These are phyloP conservation scores for Bufo gargarizans DNA, from an alignment of 2,113 vertebrate species.

Conservation along the genomic window DNA sequence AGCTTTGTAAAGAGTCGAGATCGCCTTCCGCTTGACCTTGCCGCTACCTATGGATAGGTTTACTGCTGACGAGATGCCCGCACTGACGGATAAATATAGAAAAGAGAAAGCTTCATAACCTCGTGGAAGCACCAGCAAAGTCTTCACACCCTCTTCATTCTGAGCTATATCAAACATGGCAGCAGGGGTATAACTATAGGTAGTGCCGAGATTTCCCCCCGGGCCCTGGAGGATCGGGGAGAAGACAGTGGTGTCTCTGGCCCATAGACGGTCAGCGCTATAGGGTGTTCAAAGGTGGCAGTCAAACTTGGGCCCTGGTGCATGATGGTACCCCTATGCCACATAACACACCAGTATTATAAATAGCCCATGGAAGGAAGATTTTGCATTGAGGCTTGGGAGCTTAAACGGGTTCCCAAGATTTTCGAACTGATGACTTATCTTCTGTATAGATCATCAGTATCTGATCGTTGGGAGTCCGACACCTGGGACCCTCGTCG, in stretches of 20 bases:
- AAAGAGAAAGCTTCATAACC: slow-evolving; percentile 29
- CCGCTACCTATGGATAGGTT: slow-evolving; percentile 32
- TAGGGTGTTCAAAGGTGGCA: background rate
- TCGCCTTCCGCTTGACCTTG: slow-evolving; percentile 29
- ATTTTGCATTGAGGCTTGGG: background rate
- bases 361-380: background rate
- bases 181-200: too few relatives aligned
- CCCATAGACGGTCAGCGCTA: background rate
- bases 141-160: background rate
- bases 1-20: background rate
- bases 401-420: too few relatives aligned
- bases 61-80: slow-evolving; percentile 48
- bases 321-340: background rate
- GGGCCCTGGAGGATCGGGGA: too few relatives aligned
- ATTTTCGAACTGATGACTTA: too few relatives aligned
- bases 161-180: background rate
- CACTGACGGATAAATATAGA: slow-evolving; percentile 49
- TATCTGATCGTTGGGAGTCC: too few relatives aligned
- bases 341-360: background rate
- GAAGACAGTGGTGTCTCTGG: too few relatives aligned
- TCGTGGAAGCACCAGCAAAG: background rate
- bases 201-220: too few relatives aligned
- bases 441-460: too few relatives aligned
- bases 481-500: too few relatives aligned
- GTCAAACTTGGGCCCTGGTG: background rate